Conservation (phyloP, 2,797 vertebrate genomes). For the Halcyon leucocephala region DNA sequence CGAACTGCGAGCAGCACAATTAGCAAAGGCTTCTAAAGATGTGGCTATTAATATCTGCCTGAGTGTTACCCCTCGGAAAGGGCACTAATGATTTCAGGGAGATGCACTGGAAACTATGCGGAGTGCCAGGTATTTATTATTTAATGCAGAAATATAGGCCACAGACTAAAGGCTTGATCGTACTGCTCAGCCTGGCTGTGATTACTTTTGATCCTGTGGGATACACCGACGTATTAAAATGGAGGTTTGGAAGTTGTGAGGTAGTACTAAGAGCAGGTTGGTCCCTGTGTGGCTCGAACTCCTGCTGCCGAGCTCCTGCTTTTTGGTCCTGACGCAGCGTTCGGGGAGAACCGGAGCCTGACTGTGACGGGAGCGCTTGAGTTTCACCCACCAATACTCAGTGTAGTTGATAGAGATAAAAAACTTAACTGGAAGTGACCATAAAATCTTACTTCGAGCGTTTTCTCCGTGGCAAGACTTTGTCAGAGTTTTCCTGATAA, state of each 20-base stretch:
- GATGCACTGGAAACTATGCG: conserved; percentile 44
- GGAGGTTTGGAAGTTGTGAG: background rate
- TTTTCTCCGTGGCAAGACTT: background rate
- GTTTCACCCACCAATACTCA: background rate
- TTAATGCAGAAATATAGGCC: conserved; percentile 67
- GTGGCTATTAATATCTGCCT: conserved; percentile 49
- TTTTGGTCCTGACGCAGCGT: accelerated
- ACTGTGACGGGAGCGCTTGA: accelerated
- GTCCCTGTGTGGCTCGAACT: background rate
- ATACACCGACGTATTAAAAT: background rate
- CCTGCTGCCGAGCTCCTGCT: background rate
- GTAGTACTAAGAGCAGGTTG: background rate
- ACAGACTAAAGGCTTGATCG: background rate
- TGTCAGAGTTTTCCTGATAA: background rate
- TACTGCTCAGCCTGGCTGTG: background rate
- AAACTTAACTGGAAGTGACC: background rate
- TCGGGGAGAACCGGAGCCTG: background rate
- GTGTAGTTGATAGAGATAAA: background rate
- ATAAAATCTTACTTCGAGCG: background rate
- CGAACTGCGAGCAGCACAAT: conserved; percentile 38
- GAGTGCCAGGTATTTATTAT: conserved; percentile 66
- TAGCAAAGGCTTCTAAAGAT: conserved; percentile 45
- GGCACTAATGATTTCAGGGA: conserved; percentile 39
- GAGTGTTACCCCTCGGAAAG: conserved; percentile 31
- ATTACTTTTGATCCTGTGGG: conserved; percentile 50